These are phyloP conservation scores for Steinernema feltiae DNA, from an alignment of 1,140 invertebrate species.

Conservation along the genomic window DNA sequence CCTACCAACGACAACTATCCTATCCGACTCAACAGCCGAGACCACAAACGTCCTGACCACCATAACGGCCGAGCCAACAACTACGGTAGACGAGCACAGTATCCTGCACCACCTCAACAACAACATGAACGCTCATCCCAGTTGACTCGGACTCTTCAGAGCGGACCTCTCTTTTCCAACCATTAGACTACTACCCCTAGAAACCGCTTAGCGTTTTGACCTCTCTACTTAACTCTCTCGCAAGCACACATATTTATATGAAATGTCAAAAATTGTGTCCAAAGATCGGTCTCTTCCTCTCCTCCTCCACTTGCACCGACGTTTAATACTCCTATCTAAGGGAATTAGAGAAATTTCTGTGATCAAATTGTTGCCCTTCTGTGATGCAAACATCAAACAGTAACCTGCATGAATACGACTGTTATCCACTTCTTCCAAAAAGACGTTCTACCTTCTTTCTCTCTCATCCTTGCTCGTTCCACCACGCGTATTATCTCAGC, in stretches of 20 bases:
- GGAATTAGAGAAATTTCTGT: neutral
- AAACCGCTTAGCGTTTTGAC: neutral
- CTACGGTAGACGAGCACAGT: neutral
- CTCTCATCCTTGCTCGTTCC: too few relatives aligned
- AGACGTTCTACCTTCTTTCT: neutral
- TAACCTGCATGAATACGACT: neutral
- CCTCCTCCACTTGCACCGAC: too few relatives aligned
- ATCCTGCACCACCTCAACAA: neutral
- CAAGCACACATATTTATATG: neutral
- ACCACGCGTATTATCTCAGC: too few relatives aligned
- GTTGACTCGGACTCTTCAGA: neutral
- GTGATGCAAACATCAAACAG: neutral
- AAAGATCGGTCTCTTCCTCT: neutral
- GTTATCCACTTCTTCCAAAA: neutral
- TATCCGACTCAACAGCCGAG: neutral
- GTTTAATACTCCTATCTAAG: neutral
- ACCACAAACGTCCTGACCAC: neutral
- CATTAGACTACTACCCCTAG: neutral
- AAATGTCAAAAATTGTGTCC: neutral
- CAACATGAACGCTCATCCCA: neutral
- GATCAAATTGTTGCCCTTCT: neutral
- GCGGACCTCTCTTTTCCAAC: neutral
- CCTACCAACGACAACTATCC: neutral
- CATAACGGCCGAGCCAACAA: neutral
- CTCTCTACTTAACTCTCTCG: neutral